A percentile compares a stretch with the other conserved stretches of the same genome.
Conservation (phyloP, 1,140 invertebrate species). For the Drosophila bocki region DNA sequence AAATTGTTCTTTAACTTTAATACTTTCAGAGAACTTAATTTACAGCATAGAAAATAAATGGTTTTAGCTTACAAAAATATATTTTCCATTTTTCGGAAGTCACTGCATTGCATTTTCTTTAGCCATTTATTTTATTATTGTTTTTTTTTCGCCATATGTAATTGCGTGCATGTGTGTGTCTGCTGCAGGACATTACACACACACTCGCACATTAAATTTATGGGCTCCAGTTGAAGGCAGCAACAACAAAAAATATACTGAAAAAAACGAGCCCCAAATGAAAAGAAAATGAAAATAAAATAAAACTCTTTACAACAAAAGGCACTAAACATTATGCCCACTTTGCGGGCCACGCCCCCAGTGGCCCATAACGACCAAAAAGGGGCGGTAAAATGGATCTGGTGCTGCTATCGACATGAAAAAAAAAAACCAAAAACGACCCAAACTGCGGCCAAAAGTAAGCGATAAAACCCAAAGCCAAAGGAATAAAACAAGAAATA, state of each 20-base stretch:
- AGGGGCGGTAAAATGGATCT: slow-evolving; percentile 23
- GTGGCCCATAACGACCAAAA: slow-evolving; percentile 13
- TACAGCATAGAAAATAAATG: slow-evolving; percentile 10
- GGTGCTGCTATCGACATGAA: slow-evolving; percentile 26
- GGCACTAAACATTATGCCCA: slow-evolving; percentile 80
- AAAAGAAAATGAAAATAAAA: slow-evolving; percentile 43
- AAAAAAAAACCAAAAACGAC: slow-evolving; percentile 2
- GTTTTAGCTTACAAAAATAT: slow-evolving; percentile 7
- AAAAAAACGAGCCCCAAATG: slow-evolving; percentile 22
- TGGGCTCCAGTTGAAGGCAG: slow-evolving; percentile 46
- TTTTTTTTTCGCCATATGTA: background rate
- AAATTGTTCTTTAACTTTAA: too few relatives aligned
- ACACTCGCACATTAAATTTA: slow-evolving; percentile 74
- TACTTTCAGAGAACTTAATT: slow-evolving; percentile 3
- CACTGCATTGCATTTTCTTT: slow-evolving; percentile 45
- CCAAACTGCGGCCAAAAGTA: slow-evolving; percentile 21
- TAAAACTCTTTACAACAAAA: slow-evolving; percentile 78
- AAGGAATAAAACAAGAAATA: slow-evolving; percentile 7
- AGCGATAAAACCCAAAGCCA: slow-evolving; percentile 34
- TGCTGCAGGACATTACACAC: slow-evolving; percentile 69
- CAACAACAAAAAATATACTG: background rate
- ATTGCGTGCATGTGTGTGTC: slow-evolving; percentile 36
- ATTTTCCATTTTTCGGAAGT: slow-evolving; percentile 44
- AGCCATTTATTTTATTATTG: slow-evolving; percentile 23
- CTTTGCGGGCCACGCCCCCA: slow-evolving; percentile 43